Percentiles rank a stretch among this genome's conserved stretches.
Evolutionary conservation across 2,797 vertebrate species (phyloP).

Genomic region (Ctenochaetus hawaiiensis): DNA sequence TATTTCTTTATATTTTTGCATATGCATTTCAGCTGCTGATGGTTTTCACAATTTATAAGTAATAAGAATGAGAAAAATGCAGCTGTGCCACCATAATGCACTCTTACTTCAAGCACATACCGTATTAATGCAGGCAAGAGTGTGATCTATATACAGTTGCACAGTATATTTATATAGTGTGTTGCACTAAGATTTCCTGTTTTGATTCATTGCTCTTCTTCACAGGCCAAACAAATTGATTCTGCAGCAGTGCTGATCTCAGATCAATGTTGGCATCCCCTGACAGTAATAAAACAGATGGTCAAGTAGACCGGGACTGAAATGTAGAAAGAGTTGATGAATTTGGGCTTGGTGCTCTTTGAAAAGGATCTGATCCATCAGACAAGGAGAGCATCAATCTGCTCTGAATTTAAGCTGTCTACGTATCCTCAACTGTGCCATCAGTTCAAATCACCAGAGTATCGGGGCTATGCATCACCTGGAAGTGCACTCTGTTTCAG

Average conservation of each 20-base stretch:
- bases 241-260: not conserved
- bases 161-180: no score
- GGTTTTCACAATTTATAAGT: no score
- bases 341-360: not conserved
- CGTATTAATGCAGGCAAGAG: no score
- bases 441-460: slow-evolving; percentile 37
- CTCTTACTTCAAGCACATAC: no score
- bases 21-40: no score
- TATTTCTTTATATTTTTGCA: not conserved
- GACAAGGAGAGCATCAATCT: slow-evolving; percentile 9
- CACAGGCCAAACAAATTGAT: not conserved
- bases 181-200: not conserved
- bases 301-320: slow-evolving; percentile 26
- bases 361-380: slow-evolving; percentile 25
- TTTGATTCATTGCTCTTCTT: not conserved
- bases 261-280: slow-evolving; percentile 3
- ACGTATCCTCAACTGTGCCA: slow-evolving; percentile 9
- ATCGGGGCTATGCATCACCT: slow-evolving; percentile 29
- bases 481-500: slow-evolving; percentile 29
- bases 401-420: not conserved
- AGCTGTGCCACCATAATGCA: no score
- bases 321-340: slow-evolving; percentile 33
- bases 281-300: slow-evolving; percentile 38
- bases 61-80: no score
- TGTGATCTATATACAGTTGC: no score